Conservation (phyloP, 2,113 vertebrate species). For the Trematocara marginatum region DNA sequence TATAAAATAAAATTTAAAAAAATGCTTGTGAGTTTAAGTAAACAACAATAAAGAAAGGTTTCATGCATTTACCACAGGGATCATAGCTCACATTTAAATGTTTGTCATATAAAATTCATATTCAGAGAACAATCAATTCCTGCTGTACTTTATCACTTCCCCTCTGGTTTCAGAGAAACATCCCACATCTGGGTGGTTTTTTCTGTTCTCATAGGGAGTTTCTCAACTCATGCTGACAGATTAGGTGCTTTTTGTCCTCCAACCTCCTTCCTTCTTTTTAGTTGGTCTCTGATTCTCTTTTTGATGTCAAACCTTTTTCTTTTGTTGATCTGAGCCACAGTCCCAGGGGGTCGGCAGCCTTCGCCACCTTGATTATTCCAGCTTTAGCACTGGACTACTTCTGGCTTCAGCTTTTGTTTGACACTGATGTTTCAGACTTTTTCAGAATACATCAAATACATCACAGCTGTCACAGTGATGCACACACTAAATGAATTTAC, state of each 20-base stretch:
- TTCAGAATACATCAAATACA: background rate
- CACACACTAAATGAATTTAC: background rate
- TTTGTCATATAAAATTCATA: background rate
- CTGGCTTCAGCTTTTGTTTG: background rate
- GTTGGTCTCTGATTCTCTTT: background rate
- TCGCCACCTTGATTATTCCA: background rate
- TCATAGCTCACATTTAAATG: background rate
- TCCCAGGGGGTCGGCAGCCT: background rate
- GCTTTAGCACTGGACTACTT: background rate
- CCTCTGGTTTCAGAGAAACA: background rate
- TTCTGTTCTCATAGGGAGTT: background rate
- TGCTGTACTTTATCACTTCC: background rate
- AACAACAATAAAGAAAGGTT: background rate
- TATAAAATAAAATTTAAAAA: background rate
- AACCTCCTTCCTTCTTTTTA: background rate
- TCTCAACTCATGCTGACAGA: background rate
- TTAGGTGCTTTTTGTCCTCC: background rate
- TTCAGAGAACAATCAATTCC: background rate
- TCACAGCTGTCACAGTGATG: background rate
- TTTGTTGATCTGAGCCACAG: background rate
- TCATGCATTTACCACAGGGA: background rate
- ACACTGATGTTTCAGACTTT: background rate
- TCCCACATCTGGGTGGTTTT: background rate
- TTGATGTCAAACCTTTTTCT: background rate
- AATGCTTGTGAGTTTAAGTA: background rate